A percentile compares a stretch with the other conserved stretches of the same genome.
These are phyloP conservation scores for Panagrolaimus sp. DNA, from an alignment of 1,140 invertebrate genomes.

Conservation along the genomic window DNA sequence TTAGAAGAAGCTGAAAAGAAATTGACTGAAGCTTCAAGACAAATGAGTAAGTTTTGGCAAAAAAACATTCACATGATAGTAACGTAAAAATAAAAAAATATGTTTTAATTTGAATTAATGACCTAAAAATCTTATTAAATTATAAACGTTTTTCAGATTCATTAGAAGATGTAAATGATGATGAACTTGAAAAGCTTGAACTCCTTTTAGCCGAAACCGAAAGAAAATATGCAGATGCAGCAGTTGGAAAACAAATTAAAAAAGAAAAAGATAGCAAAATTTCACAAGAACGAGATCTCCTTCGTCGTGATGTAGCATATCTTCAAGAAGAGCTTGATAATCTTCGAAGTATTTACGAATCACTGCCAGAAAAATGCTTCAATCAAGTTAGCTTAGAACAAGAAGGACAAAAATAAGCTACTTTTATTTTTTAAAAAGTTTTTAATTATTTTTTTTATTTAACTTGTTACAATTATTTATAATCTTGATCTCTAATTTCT, in stretches of 20 bases:
- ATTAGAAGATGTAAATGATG: conserved; percentile 54
- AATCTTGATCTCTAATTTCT: background rate
- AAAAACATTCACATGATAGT: too few species aligned
- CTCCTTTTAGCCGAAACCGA: conserved; percentile 45
- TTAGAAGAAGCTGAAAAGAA: conserved; percentile 34
- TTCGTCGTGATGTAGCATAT: conserved; percentile 36
- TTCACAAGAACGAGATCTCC: conserved; percentile 28
- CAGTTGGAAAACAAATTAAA: conserved; percentile 41
- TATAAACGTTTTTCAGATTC: conserved; percentile 42
- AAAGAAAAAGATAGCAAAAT: conserved; percentile 28
- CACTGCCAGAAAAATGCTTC: conserved; percentile 50
- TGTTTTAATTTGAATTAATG: too few species aligned
- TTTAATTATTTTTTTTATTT: background rate
- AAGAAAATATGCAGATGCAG: conserved; percentile 34
- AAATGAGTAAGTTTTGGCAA: conserved; percentile 36
- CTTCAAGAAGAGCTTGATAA: conserved; percentile 47
- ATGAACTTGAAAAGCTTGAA: conserved; percentile 50
- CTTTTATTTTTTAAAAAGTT: too few species aligned
- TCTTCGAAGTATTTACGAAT: conserved; percentile 42
- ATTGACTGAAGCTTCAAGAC: conserved; percentile 25
- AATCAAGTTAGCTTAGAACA: conserved; percentile 52
- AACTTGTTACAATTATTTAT: background rate
- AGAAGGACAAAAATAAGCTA: conserved; percentile 48
- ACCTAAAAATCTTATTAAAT: too few species aligned
- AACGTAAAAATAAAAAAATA: too few species aligned